phyloP scores from a whole-genome alignment of 2,113 vertebrate species.

The Naja naja region DNA sequence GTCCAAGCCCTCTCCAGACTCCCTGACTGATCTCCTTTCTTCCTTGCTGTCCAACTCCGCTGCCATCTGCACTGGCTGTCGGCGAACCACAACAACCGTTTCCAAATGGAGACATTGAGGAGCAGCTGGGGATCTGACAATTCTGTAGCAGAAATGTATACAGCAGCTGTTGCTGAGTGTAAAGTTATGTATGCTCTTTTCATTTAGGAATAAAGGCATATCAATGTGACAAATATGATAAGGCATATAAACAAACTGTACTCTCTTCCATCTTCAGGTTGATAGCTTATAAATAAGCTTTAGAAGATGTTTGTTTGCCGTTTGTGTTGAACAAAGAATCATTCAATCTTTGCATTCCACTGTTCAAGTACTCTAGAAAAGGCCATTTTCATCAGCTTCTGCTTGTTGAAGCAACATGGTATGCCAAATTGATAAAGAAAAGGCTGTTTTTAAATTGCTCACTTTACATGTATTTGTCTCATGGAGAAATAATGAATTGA shows the following conservation, averaged over 20 bases:
- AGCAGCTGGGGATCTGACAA: not conserved
- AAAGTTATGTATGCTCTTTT: not conserved
- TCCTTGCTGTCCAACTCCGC: too few species aligned
- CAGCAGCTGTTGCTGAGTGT: not conserved
- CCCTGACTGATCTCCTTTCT: too few species aligned
- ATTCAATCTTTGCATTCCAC: conserved; percentile 23
- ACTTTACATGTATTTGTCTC: conserved; percentile 50
- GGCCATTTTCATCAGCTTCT: conserved; percentile 1
- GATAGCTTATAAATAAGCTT: conserved; percentile 33
- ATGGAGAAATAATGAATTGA: conserved; percentile 45
- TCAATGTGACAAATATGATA: conserved; percentile 31
- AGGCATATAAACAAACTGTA: conserved; percentile 49
- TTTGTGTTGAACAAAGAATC: conserved; percentile 5
- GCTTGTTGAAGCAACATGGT: conserved; percentile 25
- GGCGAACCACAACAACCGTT: not conserved
- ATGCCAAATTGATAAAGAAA: conserved; percentile 32
- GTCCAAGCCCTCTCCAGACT: too few species aligned
- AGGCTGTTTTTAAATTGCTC: conserved; percentile 55
- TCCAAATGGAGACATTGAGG: conserved; percentile 60
- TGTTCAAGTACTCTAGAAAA: conserved; percentile 13
- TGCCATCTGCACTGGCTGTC: too few species aligned
- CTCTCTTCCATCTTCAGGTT: conserved; percentile 23
- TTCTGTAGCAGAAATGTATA: not conserved
- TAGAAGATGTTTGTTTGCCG: conserved; percentile 13
- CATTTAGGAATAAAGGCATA: conserved; percentile 21